Evolutionary conservation across 2,113 vertebrate genomes (phyloP).

Genomic region (Cyanocitta stelleri): DNA sequence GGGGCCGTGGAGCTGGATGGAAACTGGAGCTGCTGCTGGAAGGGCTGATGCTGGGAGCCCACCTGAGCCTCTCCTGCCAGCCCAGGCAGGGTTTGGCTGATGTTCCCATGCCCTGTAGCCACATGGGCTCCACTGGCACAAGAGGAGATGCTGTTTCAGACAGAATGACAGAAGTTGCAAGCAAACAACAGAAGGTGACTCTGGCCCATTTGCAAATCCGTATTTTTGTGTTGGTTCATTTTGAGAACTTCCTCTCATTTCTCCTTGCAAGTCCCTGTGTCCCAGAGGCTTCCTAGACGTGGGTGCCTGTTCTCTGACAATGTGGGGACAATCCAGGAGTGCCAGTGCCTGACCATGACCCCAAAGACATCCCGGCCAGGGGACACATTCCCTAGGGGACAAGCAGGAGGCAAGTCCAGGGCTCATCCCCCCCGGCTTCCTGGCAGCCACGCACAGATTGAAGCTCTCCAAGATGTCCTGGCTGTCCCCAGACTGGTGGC

Average conservation of each 20-base stretch:
- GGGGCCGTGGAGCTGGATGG: fast-evolving
- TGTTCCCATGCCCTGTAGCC: background rate
- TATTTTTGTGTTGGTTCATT: background rate
- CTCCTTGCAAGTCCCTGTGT: background rate
- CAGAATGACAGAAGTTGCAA: background rate
- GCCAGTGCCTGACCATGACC: background rate
- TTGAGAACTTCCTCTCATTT: background rate
- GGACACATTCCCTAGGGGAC: background rate
- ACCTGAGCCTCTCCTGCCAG: background rate
- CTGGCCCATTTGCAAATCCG: background rate
- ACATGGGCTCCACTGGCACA: background rate
- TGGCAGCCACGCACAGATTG: fast-evolving
- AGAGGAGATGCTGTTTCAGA: background rate
- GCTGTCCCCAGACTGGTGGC: background rate
- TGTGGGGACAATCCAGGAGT: background rate
- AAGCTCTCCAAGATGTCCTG: background rate
- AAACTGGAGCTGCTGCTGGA: background rate
- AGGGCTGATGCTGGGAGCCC: background rate
- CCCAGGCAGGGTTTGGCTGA: background rate
- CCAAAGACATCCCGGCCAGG: background rate
- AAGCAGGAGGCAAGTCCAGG: fast-evolving
- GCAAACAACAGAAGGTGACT: background rate
- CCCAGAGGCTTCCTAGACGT: fast-evolving
- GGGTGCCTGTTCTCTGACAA: background rate
- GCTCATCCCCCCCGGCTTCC: background rate